Conservation (phyloP, 2,797 vertebrate species). For the Spizella passerina region DNA sequence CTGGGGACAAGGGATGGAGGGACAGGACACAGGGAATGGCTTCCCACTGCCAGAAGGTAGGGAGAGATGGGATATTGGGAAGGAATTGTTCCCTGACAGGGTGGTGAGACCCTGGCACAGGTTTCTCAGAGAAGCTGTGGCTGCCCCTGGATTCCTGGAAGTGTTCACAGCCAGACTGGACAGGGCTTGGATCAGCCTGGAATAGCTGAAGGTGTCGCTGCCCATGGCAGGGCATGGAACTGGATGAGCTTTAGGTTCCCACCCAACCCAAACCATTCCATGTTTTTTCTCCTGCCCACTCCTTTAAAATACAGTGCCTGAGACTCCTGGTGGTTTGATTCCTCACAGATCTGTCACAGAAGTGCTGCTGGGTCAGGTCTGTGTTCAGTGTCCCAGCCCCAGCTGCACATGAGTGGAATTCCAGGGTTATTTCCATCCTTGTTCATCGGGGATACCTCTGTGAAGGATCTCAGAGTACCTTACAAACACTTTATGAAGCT, state of each 20-base stretch:
- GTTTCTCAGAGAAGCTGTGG: fast-evolving
- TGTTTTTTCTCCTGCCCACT: not conserved
- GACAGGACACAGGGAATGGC: not conserved
- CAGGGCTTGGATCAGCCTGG: fast-evolving
- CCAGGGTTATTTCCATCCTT: not conserved
- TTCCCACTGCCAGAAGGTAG: not conserved
- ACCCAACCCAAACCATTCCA: not conserved
- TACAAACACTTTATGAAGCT: not conserved
- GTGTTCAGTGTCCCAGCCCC: fast-evolving
- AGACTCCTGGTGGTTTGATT: not conserved
- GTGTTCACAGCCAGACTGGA: not conserved
- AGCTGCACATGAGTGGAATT: not conserved
- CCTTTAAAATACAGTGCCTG: not conserved
- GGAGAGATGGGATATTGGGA: fast-evolving
- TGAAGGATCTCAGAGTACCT: not conserved
- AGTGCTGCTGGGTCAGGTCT: not conserved
- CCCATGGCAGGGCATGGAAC: fast-evolving
- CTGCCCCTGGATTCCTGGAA: not conserved
- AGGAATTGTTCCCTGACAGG: fast-evolving
- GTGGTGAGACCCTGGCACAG: fast-evolving
- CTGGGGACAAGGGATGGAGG: fast-evolving
- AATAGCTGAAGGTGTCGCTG: fast-evolving
- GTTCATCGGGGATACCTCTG: not conserved
- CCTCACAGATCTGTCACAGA: not conserved
- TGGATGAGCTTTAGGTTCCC: not conserved